These are phyloP conservation scores for Perdita meconis DNA, from an alignment of 2,888 invertebrate species.

Conservation along the genomic window DNA sequence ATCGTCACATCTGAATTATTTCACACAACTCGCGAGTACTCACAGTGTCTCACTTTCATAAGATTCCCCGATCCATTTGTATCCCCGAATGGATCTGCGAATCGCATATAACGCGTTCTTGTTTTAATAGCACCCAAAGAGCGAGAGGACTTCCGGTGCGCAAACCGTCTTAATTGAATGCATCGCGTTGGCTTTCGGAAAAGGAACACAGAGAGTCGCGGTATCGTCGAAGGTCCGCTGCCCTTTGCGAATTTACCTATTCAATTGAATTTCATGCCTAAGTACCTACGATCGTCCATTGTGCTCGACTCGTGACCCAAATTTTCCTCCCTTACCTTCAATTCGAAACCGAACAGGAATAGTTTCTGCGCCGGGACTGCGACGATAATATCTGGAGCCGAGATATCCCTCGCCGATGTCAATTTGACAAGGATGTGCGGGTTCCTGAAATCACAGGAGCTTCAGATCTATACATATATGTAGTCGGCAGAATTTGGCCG, in stretches of 20 bases:
- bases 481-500: too few relatives aligned
- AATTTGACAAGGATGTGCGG: constrained; percentile 62
- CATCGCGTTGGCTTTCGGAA: constrained; percentile 29
- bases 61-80: background rate
- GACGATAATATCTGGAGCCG: constrained; percentile 56
- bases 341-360: constrained; percentile 65
- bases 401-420: constrained; percentile 41
- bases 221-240: constrained; percentile 48
- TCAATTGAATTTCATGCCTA: constrained; percentile 74
- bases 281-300: constrained; percentile 66
- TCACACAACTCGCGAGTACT: too few relatives aligned
- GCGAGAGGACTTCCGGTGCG: background rate
- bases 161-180: constrained; percentile 36
- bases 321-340: constrained; percentile 64
- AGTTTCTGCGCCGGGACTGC: constrained; percentile 55
- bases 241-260: constrained; percentile 68
- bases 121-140: background rate
- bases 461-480: too few relatives aligned
- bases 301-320: constrained; percentile 68
- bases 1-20: too few relatives aligned
- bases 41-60: background rate
- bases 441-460: too few relatives aligned
- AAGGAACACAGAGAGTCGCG: constrained; percentile 20
- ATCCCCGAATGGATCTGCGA: background rate
- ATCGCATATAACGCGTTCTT: background rate